A percentile compares a stretch with the other conserved stretches of the same genome.
Conservation (phyloP, 2,797 vertebrate genomes). For the Yasuhikotakia modesta region DNA sequence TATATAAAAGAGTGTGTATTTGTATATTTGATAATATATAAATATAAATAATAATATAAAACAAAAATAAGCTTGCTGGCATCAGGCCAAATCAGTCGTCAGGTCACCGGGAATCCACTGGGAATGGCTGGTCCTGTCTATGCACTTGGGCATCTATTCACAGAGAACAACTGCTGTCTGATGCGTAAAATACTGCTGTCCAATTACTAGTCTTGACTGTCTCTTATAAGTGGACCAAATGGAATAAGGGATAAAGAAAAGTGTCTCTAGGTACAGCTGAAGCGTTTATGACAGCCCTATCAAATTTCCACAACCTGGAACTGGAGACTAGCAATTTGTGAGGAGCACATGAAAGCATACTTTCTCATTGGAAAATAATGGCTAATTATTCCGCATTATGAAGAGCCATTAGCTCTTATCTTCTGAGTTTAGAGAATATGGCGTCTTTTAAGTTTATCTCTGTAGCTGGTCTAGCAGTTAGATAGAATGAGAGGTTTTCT, state of each 20-base stretch:
- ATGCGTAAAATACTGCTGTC: constrained; percentile 38
- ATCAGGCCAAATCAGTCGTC: too few species aligned
- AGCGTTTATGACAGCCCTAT: constrained; percentile 29
- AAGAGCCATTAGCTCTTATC: constrained; percentile 61
- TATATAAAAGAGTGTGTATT: too few species aligned
- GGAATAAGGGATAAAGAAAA: constrained; percentile 11
- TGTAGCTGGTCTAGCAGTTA: constrained; percentile 68
- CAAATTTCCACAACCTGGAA: constrained; percentile 38
- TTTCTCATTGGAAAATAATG: constrained; percentile 68
- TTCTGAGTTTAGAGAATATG: constrained; percentile 61
- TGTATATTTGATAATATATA: too few species aligned
- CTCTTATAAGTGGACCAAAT: constrained; percentile 5
- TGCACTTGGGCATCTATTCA: constrained; percentile 51
- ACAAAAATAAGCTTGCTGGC: too few species aligned
- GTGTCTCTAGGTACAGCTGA: constrained; percentile 16
- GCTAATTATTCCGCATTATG: constrained; percentile 73
- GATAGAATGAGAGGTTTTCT: constrained; percentile 60
- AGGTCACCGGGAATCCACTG: too few species aligned
- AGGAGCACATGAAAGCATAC: constrained; percentile 68
- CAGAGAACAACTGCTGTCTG: constrained; percentile 33
- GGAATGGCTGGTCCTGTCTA: constrained; percentile 54
- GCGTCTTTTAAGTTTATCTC: constrained; percentile 65
- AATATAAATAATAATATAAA: too few species aligned
- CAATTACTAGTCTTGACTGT: constrained; percentile 41
- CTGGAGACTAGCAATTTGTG: constrained; percentile 57